A percentile compares a stretch with the other conserved stretches of the same genome.
Conservation (phyloP, 2,113 vertebrate species). For the Sminthopsis crassicaudata region DNA sequence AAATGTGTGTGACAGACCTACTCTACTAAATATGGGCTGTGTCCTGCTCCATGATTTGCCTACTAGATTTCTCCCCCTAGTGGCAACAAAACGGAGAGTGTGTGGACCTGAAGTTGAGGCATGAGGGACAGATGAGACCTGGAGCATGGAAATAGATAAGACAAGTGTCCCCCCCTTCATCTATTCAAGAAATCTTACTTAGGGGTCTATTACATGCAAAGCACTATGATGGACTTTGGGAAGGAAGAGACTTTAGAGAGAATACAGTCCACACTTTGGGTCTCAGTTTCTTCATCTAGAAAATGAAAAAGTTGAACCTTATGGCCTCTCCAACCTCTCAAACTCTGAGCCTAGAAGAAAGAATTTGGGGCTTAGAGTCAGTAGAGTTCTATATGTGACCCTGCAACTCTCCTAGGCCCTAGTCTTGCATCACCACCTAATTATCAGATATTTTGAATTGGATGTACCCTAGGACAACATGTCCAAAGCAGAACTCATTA, state of each 20-base stretch:
- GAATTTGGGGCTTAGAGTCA: neutral
- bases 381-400: neutral
- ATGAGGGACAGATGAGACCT: neutral
- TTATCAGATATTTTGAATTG: neutral
- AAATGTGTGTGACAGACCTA: slow-evolving; percentile 50
- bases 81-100: slow-evolving; percentile 39
- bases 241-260: neutral
- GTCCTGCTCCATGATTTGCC: slow-evolving; percentile 4
- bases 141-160: neutral
- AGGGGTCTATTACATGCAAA: neutral
- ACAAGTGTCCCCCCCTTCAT: neutral
- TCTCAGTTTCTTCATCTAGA: neutral
- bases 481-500: neutral
- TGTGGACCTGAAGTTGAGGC: neutral
- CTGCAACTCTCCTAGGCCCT: neutral
- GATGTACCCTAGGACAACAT: neutral
- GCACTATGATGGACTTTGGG: neutral
- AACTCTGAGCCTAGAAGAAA: neutral
- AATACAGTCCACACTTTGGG: neutral
- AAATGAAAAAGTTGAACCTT: neutral
- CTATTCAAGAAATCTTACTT: neutral
- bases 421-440: neutral
- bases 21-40: slow-evolving; percentile 14
- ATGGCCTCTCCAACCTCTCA: neutral
- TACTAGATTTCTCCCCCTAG: slow-evolving; percentile 73